Evolutionary conservation across 2,113 vertebrate genomes (phyloP).

Genomic region (Mormyrus iriodes): DNA sequence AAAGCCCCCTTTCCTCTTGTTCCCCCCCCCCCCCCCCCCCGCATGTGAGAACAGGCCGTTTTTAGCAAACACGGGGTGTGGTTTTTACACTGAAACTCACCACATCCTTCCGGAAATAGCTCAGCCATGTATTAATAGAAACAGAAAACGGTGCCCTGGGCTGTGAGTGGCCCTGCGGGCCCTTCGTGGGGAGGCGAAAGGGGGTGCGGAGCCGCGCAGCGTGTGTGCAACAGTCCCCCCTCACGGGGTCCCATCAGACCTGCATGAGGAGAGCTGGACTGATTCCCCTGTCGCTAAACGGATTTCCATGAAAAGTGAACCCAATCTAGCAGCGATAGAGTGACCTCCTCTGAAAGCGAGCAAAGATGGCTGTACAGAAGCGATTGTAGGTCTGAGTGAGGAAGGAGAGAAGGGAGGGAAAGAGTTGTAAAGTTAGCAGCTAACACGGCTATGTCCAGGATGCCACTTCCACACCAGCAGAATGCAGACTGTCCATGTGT

Average conservation of each 20-base stretch:
- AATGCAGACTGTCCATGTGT: background rate
- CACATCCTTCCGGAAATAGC: conserved; percentile 23
- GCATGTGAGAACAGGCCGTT: background rate
- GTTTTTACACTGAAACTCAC: background rate
- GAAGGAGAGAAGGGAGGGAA: background rate
- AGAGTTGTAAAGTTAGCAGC: background rate
- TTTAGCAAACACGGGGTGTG: conserved; percentile 13
- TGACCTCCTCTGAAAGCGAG: background rate
- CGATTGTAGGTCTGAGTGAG: background rate
- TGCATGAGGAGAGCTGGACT: background rate
- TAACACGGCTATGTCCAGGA: background rate
- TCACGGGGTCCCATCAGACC: background rate
- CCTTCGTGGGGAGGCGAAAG: background rate
- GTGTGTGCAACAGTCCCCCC: background rate
- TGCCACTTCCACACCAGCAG: background rate
- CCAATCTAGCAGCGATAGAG: background rate
- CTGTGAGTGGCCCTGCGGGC: background rate
- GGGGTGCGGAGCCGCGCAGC: background rate
- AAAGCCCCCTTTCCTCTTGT: background rate
- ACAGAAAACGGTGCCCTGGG: background rate
- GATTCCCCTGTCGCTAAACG: background rate
- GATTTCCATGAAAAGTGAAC: background rate
- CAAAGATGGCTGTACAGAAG: background rate
- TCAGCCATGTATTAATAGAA: conserved; percentile 21
- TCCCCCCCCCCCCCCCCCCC: background rate